Base-by-base conservation (phyloP, 2,888 invertebrate genomes). In the Bugulina stolonifera region DNA sequence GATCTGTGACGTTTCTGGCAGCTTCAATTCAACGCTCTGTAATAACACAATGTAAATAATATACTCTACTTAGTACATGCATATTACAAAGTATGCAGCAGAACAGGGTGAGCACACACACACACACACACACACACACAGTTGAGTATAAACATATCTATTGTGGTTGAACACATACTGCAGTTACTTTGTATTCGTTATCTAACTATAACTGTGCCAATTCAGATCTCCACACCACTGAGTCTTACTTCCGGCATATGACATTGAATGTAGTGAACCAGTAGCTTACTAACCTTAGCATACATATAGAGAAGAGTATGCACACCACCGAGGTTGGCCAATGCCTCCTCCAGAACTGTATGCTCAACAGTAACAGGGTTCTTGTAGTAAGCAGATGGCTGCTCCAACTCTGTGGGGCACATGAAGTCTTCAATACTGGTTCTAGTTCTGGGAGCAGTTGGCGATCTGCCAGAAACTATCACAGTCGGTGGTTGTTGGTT, bases 231-330 rank as follows among this genome's bases (percentile, higher is more conserved):
- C n/a, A n/a, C n/a, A n/a, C n/a, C n/a, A n/a, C n/a, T n/a, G n/a
- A n/a, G n/a, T n/a, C n/a, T n/a, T n/a, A n/a, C n/a, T n/a, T n/a
- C n/a, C n/a, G n/a, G n/a, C n/a, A n/a, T n/a, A n/a, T n/a, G n/a
- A n/a, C n/a, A n/a, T n/a, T n/a, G n/a, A n/a, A n/a, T n/a, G n/a
- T n/a, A n/a, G n/a, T n/a, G n/a, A n/a, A n/a, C n/a, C n/a, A n/a
- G n/a, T n/a, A n/a, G n/a, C n/a, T n/a, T n/a, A n/a, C 52, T 18
- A 57, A 57, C 64, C 64, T 64, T 22, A 10, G 64, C 64, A 32
- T 64, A 64, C 64, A 64, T 64, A 32, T 32, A 64, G 3, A 64
- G 64, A 5, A 64, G 32, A 2, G 27, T 5, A 32, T 64, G 10
- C 25, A 14, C 27, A 18, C 64, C 64, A 27, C 64, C 64, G 3